Evolutionary conservation across 2,888 invertebrate species (phyloP).

Genomic region (Mesorhabditis belari): DNA sequence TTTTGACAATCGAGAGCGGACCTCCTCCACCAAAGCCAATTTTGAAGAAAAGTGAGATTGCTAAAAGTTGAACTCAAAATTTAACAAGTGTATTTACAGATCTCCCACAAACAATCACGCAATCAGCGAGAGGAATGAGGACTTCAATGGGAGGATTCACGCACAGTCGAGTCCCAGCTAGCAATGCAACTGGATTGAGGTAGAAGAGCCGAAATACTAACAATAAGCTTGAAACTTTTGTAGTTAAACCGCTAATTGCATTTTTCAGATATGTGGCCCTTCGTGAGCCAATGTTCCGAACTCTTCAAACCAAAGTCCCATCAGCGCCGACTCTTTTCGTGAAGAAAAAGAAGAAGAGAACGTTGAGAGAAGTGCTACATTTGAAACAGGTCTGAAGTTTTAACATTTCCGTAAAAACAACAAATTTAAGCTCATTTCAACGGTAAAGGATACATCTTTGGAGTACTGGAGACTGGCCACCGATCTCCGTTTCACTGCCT

Average conservation of each 20-base stretch:
- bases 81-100: no score
- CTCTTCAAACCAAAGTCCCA: constrained; percentile 17
- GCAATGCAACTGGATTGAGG: neutral
- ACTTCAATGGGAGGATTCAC: neutral
- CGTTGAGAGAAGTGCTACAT: neutral
- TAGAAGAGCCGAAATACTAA: neutral
- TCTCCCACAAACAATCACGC: no score
- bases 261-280: neutral
- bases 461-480: constrained; percentile 3
- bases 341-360: constrained; percentile 9
- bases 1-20: neutral
- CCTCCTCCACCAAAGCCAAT: no score
- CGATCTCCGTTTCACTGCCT: constrained; percentile 2
- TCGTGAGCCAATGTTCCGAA: constrained; percentile 6
- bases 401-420: neutral
- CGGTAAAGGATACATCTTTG: constrained; percentile 1
- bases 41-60: no score
- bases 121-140: neutral
- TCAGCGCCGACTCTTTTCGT: constrained; percentile 24
- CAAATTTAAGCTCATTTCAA: neutral
- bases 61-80: no score
- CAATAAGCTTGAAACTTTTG: neutral
- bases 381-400: neutral
- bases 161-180: neutral
- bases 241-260: neutral